Conservation (phyloP, 2,113 vertebrate genomes). For the Leptobrachium ailaonicum region DNA sequence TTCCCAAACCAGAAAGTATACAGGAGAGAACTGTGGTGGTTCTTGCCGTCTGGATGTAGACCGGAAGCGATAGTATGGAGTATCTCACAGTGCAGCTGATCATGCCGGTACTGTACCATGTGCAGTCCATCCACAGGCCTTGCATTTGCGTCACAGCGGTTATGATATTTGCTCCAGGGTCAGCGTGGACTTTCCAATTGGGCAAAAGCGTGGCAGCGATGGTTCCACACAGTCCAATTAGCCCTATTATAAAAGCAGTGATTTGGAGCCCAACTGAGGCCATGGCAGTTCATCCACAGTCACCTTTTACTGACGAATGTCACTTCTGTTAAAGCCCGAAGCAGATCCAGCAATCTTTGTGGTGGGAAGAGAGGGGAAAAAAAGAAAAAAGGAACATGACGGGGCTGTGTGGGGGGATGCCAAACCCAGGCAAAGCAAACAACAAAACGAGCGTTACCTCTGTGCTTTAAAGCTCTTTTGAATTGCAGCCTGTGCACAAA, state of each 20-base stretch:
- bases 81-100: conserved; percentile 90
- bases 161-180: conserved; percentile 86
- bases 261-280: conserved; percentile 85
- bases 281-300: conserved; percentile 71
- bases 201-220: conserved; percentile 88
- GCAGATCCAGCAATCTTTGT: conserved; percentile 61
- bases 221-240: conserved; percentile 80
- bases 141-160: conserved; percentile 88
- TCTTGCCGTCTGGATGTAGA: conserved; percentile 87
- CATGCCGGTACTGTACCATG: conserved; percentile 95
- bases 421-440: conserved; percentile 19
- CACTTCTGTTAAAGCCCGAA: conserved; percentile 56
- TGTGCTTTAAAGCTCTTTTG: conserved; percentile 53
- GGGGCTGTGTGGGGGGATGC: conserved; percentile 28
- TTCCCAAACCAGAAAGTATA: conserved; percentile 81
- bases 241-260: conserved; percentile 84
- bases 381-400: conserved; percentile 52
- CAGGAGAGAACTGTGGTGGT: conserved; percentile 92
- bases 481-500: conserved; percentile 41
- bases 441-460: conserved; percentile 48
- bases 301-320: conserved; percentile 51
- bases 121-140: conserved; percentile 98
- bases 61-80: conserved; percentile 83
- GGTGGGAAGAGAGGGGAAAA: conserved; percentile 50
- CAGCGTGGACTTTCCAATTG: conserved; percentile 91